Evolutionary conservation across 2,797 vertebrate species (phyloP), one percentile per base, ranked within the genome.

Genomic region (Notolabrus celidotus): DNA sequence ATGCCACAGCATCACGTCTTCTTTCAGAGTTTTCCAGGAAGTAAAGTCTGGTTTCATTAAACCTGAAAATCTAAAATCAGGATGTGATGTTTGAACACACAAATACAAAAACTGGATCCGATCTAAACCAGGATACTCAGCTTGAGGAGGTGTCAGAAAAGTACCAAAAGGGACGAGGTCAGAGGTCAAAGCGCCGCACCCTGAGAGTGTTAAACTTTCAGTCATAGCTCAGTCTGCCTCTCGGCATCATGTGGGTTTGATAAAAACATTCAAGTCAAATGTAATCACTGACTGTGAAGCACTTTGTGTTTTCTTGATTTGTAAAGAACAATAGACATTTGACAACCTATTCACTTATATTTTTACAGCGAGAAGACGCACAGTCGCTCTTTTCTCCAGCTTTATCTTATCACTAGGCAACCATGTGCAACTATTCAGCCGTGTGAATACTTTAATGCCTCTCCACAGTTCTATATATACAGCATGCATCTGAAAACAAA

Each of bases 361-460:
- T 71, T 65, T 67, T 45, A 58, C 11, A 4, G 65, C 49, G 50
- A 31, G 50, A 54, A 49, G 62, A 75, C 12, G 68, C 65, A 22
- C 70, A 42, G 36, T 58, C 12, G 39, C 17, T 50, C 49, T 64
- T 73, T 57, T 41, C 63, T 41, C 23, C 43, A 31, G 51, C 63
- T 73, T 75, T 52, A 73, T 79, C 76, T 78, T 29, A 78, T 86
- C 60, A n/a, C 68, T 45, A 82, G 68, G 79, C 71, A 80, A 82
- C 83, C 15, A 8, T 14, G 27, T 20, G 53, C 49, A 46, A 55
- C 51, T 17, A 38, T 66, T 68, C 55, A 74, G 36, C 66, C 17
- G 66, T 23, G 45, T 6, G 14, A 58, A 45, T 41, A 36, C 34
- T 11, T 36, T 36, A 36, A 36, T 11, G 34, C 8, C 34, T 36